phyloP scores from a whole-genome alignment of 2,797 vertebrate genomes.

The Eremophila alpestris region DNA sequence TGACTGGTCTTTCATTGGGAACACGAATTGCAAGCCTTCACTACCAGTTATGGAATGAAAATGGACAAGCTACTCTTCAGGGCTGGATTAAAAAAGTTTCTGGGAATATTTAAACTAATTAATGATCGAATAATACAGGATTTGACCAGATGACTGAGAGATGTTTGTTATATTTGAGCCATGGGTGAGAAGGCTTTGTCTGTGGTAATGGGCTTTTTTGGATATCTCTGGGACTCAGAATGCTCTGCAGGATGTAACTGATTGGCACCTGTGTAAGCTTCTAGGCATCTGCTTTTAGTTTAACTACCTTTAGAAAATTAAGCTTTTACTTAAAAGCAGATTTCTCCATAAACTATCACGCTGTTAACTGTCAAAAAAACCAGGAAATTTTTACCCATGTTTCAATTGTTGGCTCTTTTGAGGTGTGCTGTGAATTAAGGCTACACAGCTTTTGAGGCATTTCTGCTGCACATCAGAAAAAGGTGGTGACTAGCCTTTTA shows the following conservation, averaged over 20 bases:
- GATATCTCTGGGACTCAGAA: not conserved
- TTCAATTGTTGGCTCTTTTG: not conserved
- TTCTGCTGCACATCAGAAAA: not conserved
- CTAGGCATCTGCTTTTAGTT: not conserved
- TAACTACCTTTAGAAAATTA: not conserved
- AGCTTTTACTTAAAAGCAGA: not conserved
- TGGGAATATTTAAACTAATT: not conserved
- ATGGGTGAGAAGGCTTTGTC: not conserved
- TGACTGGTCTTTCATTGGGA: not conserved
- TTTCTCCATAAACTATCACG: not conserved
- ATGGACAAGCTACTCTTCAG: not conserved
- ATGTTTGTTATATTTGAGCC: not conserved
- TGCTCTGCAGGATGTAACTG: not conserved
- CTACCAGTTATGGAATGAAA: not conserved
- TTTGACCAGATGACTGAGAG: not conserved
- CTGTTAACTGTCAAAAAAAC: not conserved
- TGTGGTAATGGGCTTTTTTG: not conserved
- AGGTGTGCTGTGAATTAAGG: not conserved
- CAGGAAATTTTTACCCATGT: not conserved
- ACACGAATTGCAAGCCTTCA: not conserved
- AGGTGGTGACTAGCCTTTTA: not conserved
- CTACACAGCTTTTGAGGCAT: not conserved
- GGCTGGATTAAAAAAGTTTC: not conserved
- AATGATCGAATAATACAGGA: not conserved
- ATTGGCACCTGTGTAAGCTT: not conserved